Evolutionary conservation across 2,113 vertebrate species (phyloP).

Genomic region (Hypanus sabinus): DNA sequence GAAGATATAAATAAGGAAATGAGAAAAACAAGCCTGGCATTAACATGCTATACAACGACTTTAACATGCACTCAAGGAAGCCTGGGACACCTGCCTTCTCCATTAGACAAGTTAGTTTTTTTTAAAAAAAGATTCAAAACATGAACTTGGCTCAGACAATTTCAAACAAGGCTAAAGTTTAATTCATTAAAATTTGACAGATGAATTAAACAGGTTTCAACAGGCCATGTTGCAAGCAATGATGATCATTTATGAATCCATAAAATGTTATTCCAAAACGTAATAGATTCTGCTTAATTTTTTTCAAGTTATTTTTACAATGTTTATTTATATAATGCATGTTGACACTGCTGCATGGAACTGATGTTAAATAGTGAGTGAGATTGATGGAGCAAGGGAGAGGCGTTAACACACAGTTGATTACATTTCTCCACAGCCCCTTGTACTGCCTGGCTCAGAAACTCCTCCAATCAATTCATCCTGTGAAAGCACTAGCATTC

Average conservation of each 20-base stretch:
- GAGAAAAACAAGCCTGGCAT: conserved; percentile 34
- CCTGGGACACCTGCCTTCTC: conserved; percentile 20
- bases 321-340: not conserved
- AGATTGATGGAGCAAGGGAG: not conserved
- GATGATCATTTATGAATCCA: not conserved
- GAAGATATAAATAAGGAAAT: conserved; percentile 30
- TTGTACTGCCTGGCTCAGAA: not conserved
- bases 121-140: conserved; percentile 16
- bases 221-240: not conserved
- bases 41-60: conserved; percentile 23
- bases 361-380: not conserved
- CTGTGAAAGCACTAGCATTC: not conserved
- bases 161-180: conserved; percentile 13
- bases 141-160: not conserved
- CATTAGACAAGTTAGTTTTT: conserved; percentile 25
- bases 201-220: not conserved
- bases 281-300: not conserved
- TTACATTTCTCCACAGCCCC: not conserved
- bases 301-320: no score
- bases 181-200: conserved; percentile 7
- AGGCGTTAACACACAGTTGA: not conserved
- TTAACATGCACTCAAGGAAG: conserved; percentile 22
- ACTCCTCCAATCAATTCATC: not conserved
- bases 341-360: not conserved
- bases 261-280: not conserved